Evolutionary conservation across 2,888 invertebrate genomes (phyloP).

Genomic region (Trichacis sp.): DNA sequence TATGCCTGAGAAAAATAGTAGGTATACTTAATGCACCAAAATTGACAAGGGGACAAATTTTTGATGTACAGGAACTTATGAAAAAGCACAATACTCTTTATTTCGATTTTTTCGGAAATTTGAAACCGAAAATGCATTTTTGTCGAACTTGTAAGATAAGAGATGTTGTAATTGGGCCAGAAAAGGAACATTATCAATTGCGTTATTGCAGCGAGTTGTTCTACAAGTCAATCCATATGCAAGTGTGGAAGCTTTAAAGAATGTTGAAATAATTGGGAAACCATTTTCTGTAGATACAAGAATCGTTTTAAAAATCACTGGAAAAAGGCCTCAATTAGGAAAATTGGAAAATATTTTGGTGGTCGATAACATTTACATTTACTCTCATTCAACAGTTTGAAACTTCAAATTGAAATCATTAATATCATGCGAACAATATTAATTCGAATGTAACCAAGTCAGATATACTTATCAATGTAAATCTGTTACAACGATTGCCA

Average conservation of each 20-base stretch:
- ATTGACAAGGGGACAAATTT: too few species aligned
- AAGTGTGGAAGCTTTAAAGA: conserved; percentile 7
- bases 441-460: conserved; percentile 6
- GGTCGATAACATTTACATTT: conserved; percentile 13
- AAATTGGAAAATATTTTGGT: too few species aligned
- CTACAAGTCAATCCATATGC: neutral
- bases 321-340: conserved; percentile 20
- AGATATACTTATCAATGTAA: conserved; percentile 8
- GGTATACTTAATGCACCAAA: too few species aligned
- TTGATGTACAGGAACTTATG: neutral
- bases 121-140: too few species aligned
- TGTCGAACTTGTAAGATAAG: too few species aligned
- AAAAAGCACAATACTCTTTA: conserved; percentile 20
- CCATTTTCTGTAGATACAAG: conserved; percentile 22
- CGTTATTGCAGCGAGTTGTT: conserved; percentile 28
- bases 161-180: too few species aligned
- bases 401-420: conserved; percentile 11
- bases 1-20: too few species aligned
- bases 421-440: too few species aligned
- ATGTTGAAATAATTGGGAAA: too few species aligned
- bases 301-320: conserved; percentile 22
- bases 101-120: conserved; percentile 19
- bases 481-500: conserved; percentile 12
- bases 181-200: too few species aligned
- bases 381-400: conserved; percentile 11